phyloP scores from a whole-genome alignment of 2,113 vertebrate genomes.

The Psilopogon haemacephalus region DNA sequence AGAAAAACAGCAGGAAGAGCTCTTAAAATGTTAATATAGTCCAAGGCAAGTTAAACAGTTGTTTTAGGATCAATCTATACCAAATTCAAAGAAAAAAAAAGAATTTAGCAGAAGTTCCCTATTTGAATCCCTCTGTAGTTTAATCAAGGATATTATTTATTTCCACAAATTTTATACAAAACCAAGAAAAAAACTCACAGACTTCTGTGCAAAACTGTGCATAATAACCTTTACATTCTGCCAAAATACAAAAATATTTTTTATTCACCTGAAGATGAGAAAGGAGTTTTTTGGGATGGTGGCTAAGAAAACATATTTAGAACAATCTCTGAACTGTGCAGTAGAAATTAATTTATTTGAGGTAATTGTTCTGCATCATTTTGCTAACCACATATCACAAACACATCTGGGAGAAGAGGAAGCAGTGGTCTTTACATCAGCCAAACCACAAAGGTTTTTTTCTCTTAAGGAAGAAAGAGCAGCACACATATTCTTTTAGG shows the following conservation, averaged over 20 bases:
- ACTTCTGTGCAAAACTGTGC: background rate
- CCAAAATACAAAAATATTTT: background rate
- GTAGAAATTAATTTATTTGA: background rate
- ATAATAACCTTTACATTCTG: background rate
- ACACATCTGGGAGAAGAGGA: slow-evolving; percentile 11
- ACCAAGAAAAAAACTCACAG: background rate
- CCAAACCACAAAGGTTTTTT: background rate
- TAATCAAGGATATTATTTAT: background rate
- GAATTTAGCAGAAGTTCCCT: background rate
- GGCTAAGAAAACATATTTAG: background rate
- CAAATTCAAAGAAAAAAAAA: background rate
- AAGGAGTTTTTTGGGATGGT: background rate
- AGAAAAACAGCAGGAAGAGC: background rate
- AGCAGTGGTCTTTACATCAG: background rate
- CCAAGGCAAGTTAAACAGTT: background rate
- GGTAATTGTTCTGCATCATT: background rate
- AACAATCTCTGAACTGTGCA: background rate
- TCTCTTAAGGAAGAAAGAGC: background rate
- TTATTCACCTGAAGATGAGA: background rate
- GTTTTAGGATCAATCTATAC: background rate
- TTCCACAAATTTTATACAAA: background rate
- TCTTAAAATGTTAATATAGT: background rate
- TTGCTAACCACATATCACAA: background rate
- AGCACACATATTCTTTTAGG: background rate
- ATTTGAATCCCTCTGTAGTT: background rate